These are phyloP conservation scores for Ictalurus punctatus DNA, from an alignment of 2,113 vertebrate species.

Conservation along the genomic window DNA sequence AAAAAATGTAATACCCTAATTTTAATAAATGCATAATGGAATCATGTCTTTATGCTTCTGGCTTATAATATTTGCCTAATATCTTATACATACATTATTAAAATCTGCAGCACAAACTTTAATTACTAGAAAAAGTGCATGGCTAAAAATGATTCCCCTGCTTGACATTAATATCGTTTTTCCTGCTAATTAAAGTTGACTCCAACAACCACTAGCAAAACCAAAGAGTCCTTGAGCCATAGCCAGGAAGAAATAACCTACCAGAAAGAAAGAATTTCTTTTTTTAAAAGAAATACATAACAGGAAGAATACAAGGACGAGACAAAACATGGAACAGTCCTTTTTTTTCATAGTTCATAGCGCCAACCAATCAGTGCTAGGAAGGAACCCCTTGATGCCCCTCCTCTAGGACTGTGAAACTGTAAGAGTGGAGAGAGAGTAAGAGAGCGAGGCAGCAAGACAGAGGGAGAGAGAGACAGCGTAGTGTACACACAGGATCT, in stretches of 20 bases:
- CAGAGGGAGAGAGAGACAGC: constrained; percentile 12
- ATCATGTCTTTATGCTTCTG: not conserved
- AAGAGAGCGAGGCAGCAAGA: constrained; percentile 43
- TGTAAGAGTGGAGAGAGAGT: constrained; percentile 49
- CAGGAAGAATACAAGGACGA: constrained; percentile 8
- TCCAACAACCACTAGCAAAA: constrained; percentile 53
- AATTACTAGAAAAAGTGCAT: not conserved
- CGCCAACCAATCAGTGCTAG: constrained; percentile 58
- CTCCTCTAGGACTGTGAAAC: constrained; percentile 49
- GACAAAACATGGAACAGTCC: constrained; percentile 39
- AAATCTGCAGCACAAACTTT: not conserved
- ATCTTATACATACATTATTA: not conserved
- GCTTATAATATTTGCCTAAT: not conserved
- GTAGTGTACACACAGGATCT: constrained; percentile 15
- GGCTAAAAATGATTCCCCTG: not conserved
- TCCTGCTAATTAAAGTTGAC: constrained; percentile 30
- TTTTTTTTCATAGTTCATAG: constrained; percentile 53
- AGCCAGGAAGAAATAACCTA: constrained; percentile 13
- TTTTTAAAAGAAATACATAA: constrained; percentile 21
- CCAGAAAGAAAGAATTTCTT: constrained; percentile 14
- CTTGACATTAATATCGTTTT: constrained; percentile 2
- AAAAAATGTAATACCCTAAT: not conserved
- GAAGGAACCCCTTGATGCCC: constrained; percentile 46
- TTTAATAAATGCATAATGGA: not conserved
- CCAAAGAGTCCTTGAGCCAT: constrained; percentile 37